Evolutionary conservation across 2,113 vertebrate genomes (phyloP).

Genomic region (Albula goreensis): DNA sequence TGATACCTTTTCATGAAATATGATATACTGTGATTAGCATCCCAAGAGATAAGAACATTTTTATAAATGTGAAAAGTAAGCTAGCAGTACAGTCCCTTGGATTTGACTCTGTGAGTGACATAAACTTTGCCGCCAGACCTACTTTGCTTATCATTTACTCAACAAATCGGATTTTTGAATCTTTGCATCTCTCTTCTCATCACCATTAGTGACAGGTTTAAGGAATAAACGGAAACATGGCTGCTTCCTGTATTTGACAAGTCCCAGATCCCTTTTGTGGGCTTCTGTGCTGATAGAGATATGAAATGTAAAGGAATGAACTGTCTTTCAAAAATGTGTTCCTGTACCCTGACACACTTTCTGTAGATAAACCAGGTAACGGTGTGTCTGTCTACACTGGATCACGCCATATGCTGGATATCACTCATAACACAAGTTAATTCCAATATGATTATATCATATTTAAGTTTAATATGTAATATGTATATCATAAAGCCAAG

Average conservation of each 20-base stretch:
- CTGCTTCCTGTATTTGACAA: conserved; percentile 66
- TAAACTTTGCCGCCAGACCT: not conserved
- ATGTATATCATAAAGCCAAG: conserved; percentile 57
- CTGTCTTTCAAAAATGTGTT: conserved; percentile 47
- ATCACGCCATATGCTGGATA: conserved; percentile 56
- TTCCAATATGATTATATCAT: conserved; percentile 71
- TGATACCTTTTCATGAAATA: conserved; percentile 61
- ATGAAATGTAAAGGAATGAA: conserved; percentile 73
- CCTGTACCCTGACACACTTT: conserved; percentile 45
- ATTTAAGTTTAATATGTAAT: conserved; percentile 58
- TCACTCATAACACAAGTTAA: conserved; percentile 50
- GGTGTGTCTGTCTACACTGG: conserved; percentile 41
- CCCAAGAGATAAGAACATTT: conserved; percentile 38
- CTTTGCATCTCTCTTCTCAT: not conserved
- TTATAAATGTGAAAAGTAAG: conserved; percentile 52
- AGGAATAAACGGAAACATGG: conserved; percentile 57
- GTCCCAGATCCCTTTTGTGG: conserved; percentile 44
- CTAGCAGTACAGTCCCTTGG: no score
- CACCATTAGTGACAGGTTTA: not conserved
- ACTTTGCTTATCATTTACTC: not conserved
- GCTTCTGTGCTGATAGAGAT: conserved; percentile 65
- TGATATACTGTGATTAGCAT: conserved; percentile 38
- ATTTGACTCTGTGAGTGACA: not conserved
- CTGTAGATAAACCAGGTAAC: conserved; percentile 58
- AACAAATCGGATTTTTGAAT: not conserved